Evolutionary conservation across 1,140 invertebrate genomes (phyloP).

Genomic region (Drosophila kikkawai): DNA sequence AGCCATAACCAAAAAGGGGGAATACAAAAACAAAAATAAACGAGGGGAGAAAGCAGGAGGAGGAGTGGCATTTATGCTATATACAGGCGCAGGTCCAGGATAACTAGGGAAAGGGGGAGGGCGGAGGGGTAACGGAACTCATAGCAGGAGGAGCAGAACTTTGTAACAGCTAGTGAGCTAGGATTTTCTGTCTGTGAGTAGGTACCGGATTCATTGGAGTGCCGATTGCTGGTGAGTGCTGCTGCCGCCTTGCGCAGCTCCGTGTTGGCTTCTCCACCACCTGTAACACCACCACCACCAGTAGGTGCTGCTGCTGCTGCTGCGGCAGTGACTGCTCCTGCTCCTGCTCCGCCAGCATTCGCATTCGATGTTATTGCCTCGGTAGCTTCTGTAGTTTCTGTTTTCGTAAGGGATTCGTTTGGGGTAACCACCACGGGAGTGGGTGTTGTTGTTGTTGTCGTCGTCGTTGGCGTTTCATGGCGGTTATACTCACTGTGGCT

Average conservation of each 20-base stretch:
- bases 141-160: not conserved
- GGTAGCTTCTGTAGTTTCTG: not conserved
- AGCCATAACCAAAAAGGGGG: slow-evolving; percentile 6
- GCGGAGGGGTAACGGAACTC: not conserved
- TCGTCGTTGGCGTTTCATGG: not conserved
- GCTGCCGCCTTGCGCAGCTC: slow-evolving; percentile 71
- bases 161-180: not conserved
- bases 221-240: slow-evolving; percentile 73
- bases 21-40: not conserved
- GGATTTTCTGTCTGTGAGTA: slow-evolving; percentile 24
- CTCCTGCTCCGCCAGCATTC: slow-evolving; percentile 14
- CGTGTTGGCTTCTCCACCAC: slow-evolving; percentile 55
- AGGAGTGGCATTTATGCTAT: no score
- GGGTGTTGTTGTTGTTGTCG: not conserved
- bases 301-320: not conserved
- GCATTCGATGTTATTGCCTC: slow-evolving; percentile 4
- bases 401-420: slow-evolving; percentile 9
- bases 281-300: slow-evolving; percentile 7
- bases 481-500: slow-evolving; percentile 68
- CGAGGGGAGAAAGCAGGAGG: not conserved
- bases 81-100: not conserved
- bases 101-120: not conserved
- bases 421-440: slow-evolving; percentile 27
- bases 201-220: slow-evolving; percentile 84
- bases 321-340: slow-evolving; percentile 1